Base-by-base conservation (phyloP, 2,113 vertebrate species). In the Leptodactylus fuscus region DNA sequence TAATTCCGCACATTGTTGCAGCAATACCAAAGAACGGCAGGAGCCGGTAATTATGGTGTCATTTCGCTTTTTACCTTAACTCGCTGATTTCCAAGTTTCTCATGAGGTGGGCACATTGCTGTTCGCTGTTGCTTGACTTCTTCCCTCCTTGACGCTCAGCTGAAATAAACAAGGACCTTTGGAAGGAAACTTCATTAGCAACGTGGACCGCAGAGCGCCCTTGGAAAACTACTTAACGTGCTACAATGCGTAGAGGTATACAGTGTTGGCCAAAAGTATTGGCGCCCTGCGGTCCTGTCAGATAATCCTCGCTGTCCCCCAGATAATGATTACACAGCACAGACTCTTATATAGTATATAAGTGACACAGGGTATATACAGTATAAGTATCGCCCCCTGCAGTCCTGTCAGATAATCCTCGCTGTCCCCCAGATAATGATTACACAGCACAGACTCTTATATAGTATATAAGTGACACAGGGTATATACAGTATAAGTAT, bases 1-100 rank as follows among this genome's bases (percentile, higher is more conserved):
- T 69, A 70, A 83, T 83, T 74, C 71, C 29, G n/a, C 62, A 73
- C 53, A 83, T 75, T 75, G 70, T 73, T 75, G 38, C 62, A 83
- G 82, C 34, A 75, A 58, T 62, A 83, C 34, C 41, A 83, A 83
- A 73, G 49, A 46, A 44, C 60, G 16, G 34, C 83, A 46, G 75
- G 76, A 53, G 80, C 27, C 22, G 51, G 75, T 69, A 78, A 79
- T 85, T 62, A 85, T 80, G 79, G 51, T 58, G 81, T 83, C 73
- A 51, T 55, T 73, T 83, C 34, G 49, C 46, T 73, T 70, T 75
- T 73, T 83, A 46, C 51, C 24, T 75, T 83, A 75, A 75, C 51
- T 75, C 49, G 6, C 70, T 83, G 53, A 55, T 32, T 55, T 73
- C 81, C 32, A 71, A 71, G 29, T 36, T 70, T 67, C 67, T 67